Base-by-base conservation (phyloP, 1,140 invertebrate species). In the Lepidurus arcticus region DNA sequence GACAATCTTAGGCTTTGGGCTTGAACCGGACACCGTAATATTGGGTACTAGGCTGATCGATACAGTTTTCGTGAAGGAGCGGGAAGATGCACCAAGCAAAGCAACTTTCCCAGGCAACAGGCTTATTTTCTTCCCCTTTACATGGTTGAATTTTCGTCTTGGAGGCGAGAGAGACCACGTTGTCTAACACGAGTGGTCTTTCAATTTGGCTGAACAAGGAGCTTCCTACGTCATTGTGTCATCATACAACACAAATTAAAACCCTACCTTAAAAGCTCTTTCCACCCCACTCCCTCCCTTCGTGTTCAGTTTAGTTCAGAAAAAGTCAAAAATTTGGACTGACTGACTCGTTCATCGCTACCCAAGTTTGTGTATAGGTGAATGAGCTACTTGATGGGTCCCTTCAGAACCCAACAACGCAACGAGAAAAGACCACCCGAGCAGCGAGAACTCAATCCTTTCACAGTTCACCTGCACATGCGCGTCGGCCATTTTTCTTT, bases 341-440 rank as follows among this genome's bases (percentile, higher is more conserved):
- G 53, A 65, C 53, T 65, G 53, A 65, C 53, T 65, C 13, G 53
- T 13, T 65, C 53, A 65, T 65, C 53, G 13, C 53, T 65, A 65
- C 53, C 34, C n/a, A 65, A 47, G 21, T 65, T 65, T 21, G 53
- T 65, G 16, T 65, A 65, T 21, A 65, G 53, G 8, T 65, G 53
- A 65, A 21, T 21, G 21, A 65, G 53, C 53, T 65, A 65, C 21
- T 65, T 16, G 53, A 65, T 65, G 21, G 1, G 21, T 3, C 53
- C 53, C 34, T 34, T 65, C 21, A 21, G 0, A 65, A n/a, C 53
- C n/a, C 0, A 65, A 65, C 53, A 65, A 65, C 9, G 7, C 16
- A 9, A 21, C 53, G 4, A 65, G 21, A 16, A 65, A 65, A 21
- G 53, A 11, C 53, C 53, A 65, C 53, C 53, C 21, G 53, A 65